Evolutionary conservation across 2,888 invertebrate genomes (phyloP), one percentile per base, ranked within the genome.

Genomic region (Busseola fusca): DNA sequence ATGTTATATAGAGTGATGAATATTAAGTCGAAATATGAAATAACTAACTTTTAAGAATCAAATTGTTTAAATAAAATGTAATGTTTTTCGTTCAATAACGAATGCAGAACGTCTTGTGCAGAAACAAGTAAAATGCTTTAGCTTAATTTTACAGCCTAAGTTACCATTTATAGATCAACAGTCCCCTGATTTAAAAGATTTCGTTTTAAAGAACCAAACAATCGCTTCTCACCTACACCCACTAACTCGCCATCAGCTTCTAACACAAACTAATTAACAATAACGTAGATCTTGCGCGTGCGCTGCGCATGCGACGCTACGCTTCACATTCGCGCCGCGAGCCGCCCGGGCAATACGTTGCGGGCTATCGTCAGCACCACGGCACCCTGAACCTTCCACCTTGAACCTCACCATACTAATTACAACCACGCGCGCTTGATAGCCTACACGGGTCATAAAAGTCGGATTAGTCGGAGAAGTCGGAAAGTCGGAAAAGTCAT

Each of bases 311-410:
- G 93, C 91, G 94, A 89, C 93, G 94, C 87, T 94, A 94, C 94
- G 88, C 89, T 94, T 94, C 95, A 95, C 94, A 95, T 93, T 94
- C 91, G 90, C 92, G 91, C 87, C 91, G 93, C 90, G 88, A 90
- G 91, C 91, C 91, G 93, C 89, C 87, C 89, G 91, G 90, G 90
- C 89, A 90, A 87, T 86, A 93, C 94, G 94, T 93, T 90, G 89
- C 88, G 87, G 87, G 86, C 84, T 81, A 85, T 81, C 72, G 74
- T 82, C 76, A 73, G 83, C 87, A 89, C 89, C 89, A 87, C 92
- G 91, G 83, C 92, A 91, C 92, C 92, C 91, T 87, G 73, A 78
- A 80, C 64, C 80, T 59, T 68, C 78, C 73, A 69, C 54, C 74
- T 76, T 69, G 34, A 48, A 64, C 74, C 69, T 74, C 64, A 69